Conservation (phyloP, 2,797 vertebrate species). For the Anolis apletophallus region DNA sequence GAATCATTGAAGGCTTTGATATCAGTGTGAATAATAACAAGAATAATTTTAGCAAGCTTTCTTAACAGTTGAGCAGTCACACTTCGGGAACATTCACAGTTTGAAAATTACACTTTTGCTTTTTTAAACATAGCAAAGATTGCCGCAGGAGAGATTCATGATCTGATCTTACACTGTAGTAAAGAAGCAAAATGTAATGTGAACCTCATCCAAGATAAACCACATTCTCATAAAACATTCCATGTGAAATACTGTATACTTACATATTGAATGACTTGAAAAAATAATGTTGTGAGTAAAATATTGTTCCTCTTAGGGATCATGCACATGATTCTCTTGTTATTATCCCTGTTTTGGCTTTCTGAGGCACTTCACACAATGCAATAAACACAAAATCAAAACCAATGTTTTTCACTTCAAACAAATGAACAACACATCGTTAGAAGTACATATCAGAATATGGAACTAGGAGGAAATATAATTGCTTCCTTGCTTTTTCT, state of each 20-base stretch:
- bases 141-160: neutral
- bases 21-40: neutral
- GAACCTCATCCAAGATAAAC: neutral
- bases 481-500: neutral
- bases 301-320: neutral
- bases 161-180: neutral
- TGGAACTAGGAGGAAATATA: neutral
- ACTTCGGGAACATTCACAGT: neutral
- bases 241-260: neutral
- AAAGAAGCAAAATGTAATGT: neutral
- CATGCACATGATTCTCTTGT: neutral
- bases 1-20: no score
- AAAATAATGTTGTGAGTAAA: neutral
- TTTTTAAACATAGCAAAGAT: neutral
- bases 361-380: neutral
- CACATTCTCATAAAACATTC: neutral
- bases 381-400: neutral
- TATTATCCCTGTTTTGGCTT: neutral
- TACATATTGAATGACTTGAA: neutral
- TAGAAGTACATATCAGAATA: neutral
- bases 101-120: neutral
- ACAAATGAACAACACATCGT: neutral
- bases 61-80: neutral
- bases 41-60: neutral
- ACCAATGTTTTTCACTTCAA: neutral